These are phyloP conservation scores for Zapornia atra DNA, from an alignment of 2,113 vertebrate species.

Conservation along the genomic window DNA sequence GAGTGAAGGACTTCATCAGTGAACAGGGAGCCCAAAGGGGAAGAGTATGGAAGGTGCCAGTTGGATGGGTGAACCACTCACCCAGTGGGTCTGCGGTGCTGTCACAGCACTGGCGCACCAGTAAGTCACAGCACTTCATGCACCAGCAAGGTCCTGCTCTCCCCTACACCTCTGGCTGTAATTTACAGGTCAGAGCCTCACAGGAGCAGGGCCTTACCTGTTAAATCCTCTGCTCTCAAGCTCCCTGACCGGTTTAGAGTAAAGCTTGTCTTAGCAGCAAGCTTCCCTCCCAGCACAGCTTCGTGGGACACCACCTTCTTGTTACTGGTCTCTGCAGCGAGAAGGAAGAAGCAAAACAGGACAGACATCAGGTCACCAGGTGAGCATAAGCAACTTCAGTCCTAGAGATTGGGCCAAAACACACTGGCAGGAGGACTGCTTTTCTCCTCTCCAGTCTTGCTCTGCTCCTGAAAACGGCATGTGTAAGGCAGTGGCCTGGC, in stretches of 20 bases:
- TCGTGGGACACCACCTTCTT: constrained; percentile 89
- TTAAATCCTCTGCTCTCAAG: constrained; percentile 85
- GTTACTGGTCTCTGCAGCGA: constrained; percentile 75
- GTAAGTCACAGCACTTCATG: not conserved
- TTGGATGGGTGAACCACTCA: not conserved
- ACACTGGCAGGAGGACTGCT: not conserved
- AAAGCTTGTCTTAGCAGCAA: constrained; percentile 93
- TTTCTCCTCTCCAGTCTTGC: not conserved
- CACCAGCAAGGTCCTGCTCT: not conserved
- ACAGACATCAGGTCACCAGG: not conserved
- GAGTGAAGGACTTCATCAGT: not conserved
- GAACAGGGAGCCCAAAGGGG: not conserved
- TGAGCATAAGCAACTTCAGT: not conserved
- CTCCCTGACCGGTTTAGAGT: constrained; percentile 87
- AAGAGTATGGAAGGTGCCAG: not conserved
- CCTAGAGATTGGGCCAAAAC: not conserved
- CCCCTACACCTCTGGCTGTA: not conserved
- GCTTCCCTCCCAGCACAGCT: constrained; percentile 88
- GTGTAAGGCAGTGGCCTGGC: not conserved
- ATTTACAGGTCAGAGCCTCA: not conserved
- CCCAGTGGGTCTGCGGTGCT: not conserved
- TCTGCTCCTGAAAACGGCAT: not conserved
- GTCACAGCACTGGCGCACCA: not conserved
- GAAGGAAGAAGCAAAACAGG: not conserved
- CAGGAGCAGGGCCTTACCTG: constrained; percentile 75